Evolutionary conservation across 2,888 invertebrate species (phyloP), one percentile per base, ranked within the genome.

Genomic region (Caradrina kadenii): DNA sequence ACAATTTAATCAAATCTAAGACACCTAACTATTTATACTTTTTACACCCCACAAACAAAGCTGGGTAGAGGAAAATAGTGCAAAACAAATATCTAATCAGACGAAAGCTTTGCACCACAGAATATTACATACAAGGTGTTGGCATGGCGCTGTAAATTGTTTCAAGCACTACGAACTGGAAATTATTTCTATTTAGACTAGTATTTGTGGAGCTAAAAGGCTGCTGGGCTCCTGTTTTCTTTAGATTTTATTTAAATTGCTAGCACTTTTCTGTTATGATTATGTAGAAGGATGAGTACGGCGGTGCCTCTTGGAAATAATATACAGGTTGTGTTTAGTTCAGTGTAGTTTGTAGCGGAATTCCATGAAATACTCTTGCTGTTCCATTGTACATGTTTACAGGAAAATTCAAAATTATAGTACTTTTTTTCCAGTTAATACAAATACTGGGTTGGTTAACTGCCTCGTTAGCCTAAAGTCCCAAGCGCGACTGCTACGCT

Each of bases 61-160:
- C 31, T 48, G 53, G 22, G 52, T 21, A 64, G 63, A 72, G 58
- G 63, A 73, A 80, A 83, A 80, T 69, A 71, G 69, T 72, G 60
- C 56, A 73, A 84, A 80, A 84, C 82, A 86, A 82, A 83, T 81
- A 83, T 80, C 82, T 84, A 87, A 87, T 87, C 86, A 87, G 84
- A 78, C 72, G 73, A 86, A 86, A 87, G 86, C 82, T 85, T 86
- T 77, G 80, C 80, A 82, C 76, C 79, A 61, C 73, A 79, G 64
- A 83, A 80, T 86, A 82, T 86, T 82, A 82, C 86, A 82, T 84
- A 79, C 79, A 80, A 74, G 73, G 70, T 79, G 77, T 71, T 73
- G 80, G 50, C 77, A 70, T 63, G 64, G 49, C 49, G 17, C 19
- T 79, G 82, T 84, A 82, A 84, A 82, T 76, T 82, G 78, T 76